Percentiles rank a stretch among this genome's conserved stretches.
Evolutionary conservation across 2,888 invertebrate species (phyloP).

Genomic region (Lissocephala sabroskyi): DNA sequence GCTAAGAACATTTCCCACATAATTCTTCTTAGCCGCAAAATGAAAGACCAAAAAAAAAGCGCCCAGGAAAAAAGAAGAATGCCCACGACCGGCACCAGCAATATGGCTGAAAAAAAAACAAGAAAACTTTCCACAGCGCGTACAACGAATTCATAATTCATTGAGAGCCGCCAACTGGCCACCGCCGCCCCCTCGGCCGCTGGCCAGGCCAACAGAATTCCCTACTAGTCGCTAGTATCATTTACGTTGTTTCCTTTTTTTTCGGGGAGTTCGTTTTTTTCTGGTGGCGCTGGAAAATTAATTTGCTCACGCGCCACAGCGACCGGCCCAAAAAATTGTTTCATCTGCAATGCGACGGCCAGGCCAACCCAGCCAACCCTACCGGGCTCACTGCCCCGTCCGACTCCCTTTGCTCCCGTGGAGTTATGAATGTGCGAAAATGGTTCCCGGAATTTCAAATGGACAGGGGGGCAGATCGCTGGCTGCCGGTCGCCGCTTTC

Average conservation of each 20-base stretch:
- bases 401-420: neutral
- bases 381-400: neutral
- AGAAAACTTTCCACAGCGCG: slow-evolving; percentile 19
- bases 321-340: slow-evolving; percentile 35
- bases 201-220: neutral
- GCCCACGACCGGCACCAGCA: slow-evolving; percentile 18
- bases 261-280: neutral
- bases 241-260: neutral
- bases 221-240: neutral
- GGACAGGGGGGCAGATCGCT: too few species aligned
- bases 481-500: too few species aligned
- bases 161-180: slow-evolving; percentile 23
- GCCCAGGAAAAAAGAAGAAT: neutral
- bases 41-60: slow-evolving; percentile 17
- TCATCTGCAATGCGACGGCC: slow-evolving; percentile 56
- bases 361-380: neutral
- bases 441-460: too few species aligned
- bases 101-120: neutral
- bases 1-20: slow-evolving; percentile 54
- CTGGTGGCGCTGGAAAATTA: slow-evolving; percentile 44
- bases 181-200: neutral
- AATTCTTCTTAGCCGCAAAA: slow-evolving; percentile 55
- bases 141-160: slow-evolving; percentile 55
- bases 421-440: slow-evolving; percentile 30
- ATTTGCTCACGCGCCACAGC: slow-evolving; percentile 58